Base-by-base conservation (phyloP, 23 tunicate species). In the Ciona savignyi region DNA sequence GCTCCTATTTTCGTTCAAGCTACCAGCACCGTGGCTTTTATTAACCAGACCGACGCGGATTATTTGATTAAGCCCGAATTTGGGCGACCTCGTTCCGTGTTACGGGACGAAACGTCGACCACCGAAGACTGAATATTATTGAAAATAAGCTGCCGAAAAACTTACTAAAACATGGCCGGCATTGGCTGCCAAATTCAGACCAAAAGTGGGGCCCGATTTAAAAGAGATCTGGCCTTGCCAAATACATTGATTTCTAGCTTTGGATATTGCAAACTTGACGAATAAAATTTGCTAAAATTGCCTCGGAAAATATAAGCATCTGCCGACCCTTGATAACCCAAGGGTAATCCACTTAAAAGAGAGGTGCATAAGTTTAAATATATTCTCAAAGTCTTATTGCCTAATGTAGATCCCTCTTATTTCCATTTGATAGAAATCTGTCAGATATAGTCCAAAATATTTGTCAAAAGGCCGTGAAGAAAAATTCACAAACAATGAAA, bases 131-230 rank as follows among this genome's bases (percentile, higher is more conserved):
- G 28, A 68, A 68, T 51, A 51, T 78, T 78, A 78, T 78, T 78
- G 82, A 78, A 78, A 78, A 78, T 78, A 60, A 42, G 72, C 66
- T 4, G 60, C 30, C 51, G 51, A 78, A 78, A 66, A 68, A 78
- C 22, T 51, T 29, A 25, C 27, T 24, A 78, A 78, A 78, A 78
- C 74, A 29, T 62, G 79, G 23, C 56, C 56, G 56, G 56, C 56
- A 9, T 15, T 42, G 56, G 56, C 56, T 15, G 56, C 56, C 56
- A 42, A 15, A 42, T 15, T 15, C 56, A 9, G 11, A 15, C 9
- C 56, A 42, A 42, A 42, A 42, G 9, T 6, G 9, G 15, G 56
- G 15, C 56, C 11, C 56, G 56, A 42, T 42, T 42, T 42, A 42
- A 6, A 15, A 9, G 9, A 6, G 56, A 42, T 42, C 15, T 42